Conservation (phyloP, 1,140 invertebrate species). For the Drosophila aff. region DNA sequence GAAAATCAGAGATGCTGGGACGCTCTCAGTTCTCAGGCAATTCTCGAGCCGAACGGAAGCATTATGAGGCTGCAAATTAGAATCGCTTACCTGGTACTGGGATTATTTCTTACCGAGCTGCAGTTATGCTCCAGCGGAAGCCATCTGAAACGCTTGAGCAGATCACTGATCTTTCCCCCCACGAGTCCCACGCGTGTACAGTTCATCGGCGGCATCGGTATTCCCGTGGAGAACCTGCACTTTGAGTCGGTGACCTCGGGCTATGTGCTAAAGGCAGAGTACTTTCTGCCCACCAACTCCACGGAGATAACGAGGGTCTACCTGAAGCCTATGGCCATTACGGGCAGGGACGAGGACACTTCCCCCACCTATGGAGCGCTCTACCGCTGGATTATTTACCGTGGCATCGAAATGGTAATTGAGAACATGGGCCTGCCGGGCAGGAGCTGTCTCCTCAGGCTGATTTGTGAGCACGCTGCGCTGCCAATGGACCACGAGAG, state of each 20-base stretch:
- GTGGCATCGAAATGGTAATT: constrained; percentile 71
- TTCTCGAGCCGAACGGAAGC: constrained; percentile 39
- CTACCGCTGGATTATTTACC: constrained; percentile 81
- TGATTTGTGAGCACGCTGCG: constrained; percentile 90
- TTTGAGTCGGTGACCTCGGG: constrained; percentile 81
- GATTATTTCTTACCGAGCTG: neutral
- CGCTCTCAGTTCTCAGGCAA: constrained; percentile 20
- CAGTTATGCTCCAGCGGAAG: neutral
- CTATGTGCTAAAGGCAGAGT: constrained; percentile 82
- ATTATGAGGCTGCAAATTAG: constrained; percentile 30
- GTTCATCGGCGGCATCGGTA: constrained; percentile 82
- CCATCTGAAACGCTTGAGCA: constrained; percentile 57
- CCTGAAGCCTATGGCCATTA: constrained; percentile 63
- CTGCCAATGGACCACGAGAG: constrained; percentile 88
- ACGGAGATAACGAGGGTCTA: constrained; percentile 64
- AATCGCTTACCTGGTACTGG: neutral
- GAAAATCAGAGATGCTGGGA: constrained; percentile 25
- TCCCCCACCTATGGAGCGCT: constrained; percentile 38
- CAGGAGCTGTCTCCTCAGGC: constrained; percentile 89
- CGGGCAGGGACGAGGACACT: constrained; percentile 31
- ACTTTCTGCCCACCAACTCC: constrained; percentile 75
- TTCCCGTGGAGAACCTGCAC: constrained; percentile 75
- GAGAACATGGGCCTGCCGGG: constrained; percentile 87
- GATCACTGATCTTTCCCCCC: constrained; percentile 76
- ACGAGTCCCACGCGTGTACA: constrained; percentile 80